phyloP scores from a whole-genome alignment of 1,140 invertebrate species.

The Drosophila malerkotliana region DNA sequence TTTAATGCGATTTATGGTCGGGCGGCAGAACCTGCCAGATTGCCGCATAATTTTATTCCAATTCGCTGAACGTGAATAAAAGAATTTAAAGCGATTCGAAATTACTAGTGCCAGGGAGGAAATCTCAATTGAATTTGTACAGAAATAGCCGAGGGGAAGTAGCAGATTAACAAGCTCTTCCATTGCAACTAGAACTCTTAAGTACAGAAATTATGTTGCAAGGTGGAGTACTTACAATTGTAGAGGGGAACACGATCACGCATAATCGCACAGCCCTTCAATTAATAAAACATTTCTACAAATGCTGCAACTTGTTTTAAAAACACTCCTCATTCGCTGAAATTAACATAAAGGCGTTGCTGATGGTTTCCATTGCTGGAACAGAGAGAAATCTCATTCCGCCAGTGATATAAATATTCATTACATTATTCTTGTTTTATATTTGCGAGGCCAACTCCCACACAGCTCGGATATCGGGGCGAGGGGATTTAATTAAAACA shows the following conservation, averaged over 20 bases:
- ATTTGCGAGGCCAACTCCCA: conserved; percentile 36
- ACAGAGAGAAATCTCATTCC: neutral
- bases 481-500: conserved; percentile 74
- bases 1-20: conserved; percentile 69
- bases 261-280: no score
- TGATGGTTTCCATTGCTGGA: conserved; percentile 15
- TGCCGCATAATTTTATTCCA: conserved; percentile 62
- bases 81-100: conserved; percentile 19
- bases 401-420: conserved; percentile 49
- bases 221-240: neutral
- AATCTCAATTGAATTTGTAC: neutral
- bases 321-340: neutral
- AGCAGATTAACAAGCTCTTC: neutral
- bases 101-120: neutral
- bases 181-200: neutral
- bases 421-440: conserved; percentile 32
- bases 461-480: conserved; percentile 5
- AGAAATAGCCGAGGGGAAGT: neutral
- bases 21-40: conserved; percentile 8
- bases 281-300: neutral
- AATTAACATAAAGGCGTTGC: conserved; percentile 6
- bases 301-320: neutral
- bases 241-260: neutral
- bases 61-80: conserved; percentile 52
- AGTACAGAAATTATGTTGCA: neutral